Percentiles rank a stretch among this genome's conserved stretches.
Evolutionary conservation across 2,113 vertebrate genomes (phyloP).

Genomic region (Etheostoma spectabile): DNA sequence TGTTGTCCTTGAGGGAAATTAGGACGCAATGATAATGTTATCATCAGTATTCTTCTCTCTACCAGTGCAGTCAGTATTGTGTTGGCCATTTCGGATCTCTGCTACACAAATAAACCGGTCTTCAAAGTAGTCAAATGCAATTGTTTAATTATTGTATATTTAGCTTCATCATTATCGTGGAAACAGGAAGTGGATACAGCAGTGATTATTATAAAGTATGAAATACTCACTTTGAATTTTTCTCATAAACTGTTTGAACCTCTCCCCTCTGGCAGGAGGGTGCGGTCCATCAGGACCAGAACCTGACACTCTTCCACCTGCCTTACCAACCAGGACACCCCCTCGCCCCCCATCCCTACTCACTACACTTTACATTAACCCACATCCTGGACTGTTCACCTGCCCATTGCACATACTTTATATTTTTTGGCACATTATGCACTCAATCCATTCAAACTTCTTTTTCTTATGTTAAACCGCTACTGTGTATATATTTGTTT

Average conservation of each 20-base stretch:
- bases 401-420: no score
- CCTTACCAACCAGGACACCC: no score
- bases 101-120: background rate
- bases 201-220: background rate
- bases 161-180: background rate
- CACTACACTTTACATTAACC: no score
- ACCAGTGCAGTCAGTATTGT: background rate
- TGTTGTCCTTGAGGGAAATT: constrained; percentile 4
- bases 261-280: no score
- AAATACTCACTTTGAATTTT: background rate
- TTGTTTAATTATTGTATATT: background rate
- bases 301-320: no score
- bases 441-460: no score
- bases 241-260: no score
- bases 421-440: no score
- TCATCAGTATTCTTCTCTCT: background rate
- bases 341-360: no score
- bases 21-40: background rate
- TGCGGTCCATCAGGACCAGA: no score
- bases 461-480: no score
- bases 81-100: background rate
- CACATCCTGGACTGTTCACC: no score
- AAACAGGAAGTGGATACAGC: background rate
- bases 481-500: background rate
- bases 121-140: background rate